Conservation (phyloP, 1,140 invertebrate species). For the Drosophila guanche region DNA sequence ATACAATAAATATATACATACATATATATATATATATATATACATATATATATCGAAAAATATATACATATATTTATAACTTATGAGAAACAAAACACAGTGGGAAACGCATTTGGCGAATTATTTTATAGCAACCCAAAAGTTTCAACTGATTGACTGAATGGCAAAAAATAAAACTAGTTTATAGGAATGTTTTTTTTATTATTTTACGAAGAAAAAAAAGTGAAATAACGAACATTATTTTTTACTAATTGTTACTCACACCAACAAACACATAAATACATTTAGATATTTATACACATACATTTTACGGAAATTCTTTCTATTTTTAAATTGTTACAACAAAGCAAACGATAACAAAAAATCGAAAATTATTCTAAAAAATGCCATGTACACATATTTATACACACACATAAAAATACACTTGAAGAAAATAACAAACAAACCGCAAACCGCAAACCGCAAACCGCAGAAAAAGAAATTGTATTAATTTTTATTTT, state of each 20-base stretch:
- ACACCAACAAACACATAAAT: slow-evolving; percentile 46
- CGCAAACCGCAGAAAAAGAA: slow-evolving; percentile 51
- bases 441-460: slow-evolving; percentile 26
- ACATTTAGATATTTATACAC: slow-evolving; percentile 24
- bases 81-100: slow-evolving; percentile 79
- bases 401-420: slow-evolving; percentile 43
- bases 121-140: slow-evolving; percentile 64
- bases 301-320: slow-evolving; percentile 38
- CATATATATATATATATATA: slow-evolving; percentile 19
- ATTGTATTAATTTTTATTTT: slow-evolving; percentile 79
- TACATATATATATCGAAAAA: slow-evolving; percentile 40
- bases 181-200: slow-evolving; percentile 60
- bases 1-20: neutral
- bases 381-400: slow-evolving; percentile 75
- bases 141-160: slow-evolving; percentile 84
- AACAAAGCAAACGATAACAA: slow-evolving; percentile 12
- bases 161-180: slow-evolving; percentile 81
- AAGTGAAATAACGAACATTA: slow-evolving; percentile 56
- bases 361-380: slow-evolving; percentile 28
- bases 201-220: slow-evolving; percentile 39
- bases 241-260: slow-evolving; percentile 79
- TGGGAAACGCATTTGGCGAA: slow-evolving; percentile 75
- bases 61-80: slow-evolving; percentile 52
- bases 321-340: slow-evolving; percentile 51
- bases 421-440: slow-evolving; percentile 36